These are phyloP conservation scores for Hecatera dysodea DNA, from an alignment of 2,888 invertebrate genomes.

Conservation along the genomic window DNA sequence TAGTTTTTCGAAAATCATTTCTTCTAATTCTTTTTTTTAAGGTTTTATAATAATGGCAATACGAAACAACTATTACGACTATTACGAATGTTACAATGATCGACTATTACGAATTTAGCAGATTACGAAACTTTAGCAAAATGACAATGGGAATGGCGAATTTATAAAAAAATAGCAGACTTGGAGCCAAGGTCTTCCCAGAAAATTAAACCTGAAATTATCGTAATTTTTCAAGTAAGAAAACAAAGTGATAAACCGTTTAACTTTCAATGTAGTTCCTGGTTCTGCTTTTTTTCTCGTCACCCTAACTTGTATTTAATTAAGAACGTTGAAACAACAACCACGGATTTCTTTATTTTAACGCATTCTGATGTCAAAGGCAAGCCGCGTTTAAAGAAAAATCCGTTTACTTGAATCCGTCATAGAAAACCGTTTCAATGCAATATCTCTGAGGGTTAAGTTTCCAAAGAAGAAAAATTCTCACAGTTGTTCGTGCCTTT, in stretches of 20 bases:
- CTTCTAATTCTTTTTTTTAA: no score
- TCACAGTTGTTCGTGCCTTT: neutral
- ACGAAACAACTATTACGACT: no score
- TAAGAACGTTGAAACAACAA: neutral
- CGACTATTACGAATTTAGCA: no score
- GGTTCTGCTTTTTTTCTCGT: neutral
- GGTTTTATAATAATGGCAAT: no score
- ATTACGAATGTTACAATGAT: no score
- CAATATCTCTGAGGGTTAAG: conserved; percentile 44
- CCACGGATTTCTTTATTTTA: neutral
- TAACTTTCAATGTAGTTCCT: neutral
- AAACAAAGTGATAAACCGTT: neutral
- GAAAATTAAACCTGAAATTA: neutral
- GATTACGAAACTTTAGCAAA: no score
- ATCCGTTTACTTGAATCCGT: conserved; percentile 2
- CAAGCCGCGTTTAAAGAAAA: neutral
- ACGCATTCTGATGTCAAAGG: conserved; percentile 13
- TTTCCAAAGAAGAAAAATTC: conserved; percentile 17
- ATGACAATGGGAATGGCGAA: no score
- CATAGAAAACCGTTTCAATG: conserved; percentile 25
- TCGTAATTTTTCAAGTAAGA: neutral
- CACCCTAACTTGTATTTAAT: neutral
- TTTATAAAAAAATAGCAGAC: no score
- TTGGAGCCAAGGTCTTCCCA: neutral
- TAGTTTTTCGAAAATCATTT: no score